These are phyloP conservation scores for Crypturellus undulatus DNA, from an alignment of 2,113 vertebrate genomes.

Conservation along the genomic window DNA sequence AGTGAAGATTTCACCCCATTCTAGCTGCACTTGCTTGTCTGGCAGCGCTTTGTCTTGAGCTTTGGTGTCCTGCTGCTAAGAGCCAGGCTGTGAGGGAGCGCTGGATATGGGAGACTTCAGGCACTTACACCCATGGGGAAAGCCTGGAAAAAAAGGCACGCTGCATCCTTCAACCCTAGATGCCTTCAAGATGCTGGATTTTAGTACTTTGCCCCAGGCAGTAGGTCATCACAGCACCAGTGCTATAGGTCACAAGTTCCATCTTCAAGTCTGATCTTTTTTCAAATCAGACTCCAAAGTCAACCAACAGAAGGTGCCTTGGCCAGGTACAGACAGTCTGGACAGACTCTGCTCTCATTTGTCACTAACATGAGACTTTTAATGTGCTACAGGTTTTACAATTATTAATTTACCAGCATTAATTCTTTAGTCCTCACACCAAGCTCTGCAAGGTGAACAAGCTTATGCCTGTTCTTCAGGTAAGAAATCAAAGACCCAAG, in stretches of 20 bases:
- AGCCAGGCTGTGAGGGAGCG: background rate
- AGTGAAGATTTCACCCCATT: background rate
- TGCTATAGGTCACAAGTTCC: background rate
- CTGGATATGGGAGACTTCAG: background rate
- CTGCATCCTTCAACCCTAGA: background rate
- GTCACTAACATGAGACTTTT: background rate
- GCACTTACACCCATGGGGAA: accelerated
- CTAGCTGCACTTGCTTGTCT: background rate
- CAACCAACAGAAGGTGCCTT: background rate
- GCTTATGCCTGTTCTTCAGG: background rate
- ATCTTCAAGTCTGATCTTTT: background rate
- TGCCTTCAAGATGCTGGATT: background rate
- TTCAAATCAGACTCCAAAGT: background rate
- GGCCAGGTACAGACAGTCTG: background rate
- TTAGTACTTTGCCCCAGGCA: background rate
- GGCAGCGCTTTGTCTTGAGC: background rate
- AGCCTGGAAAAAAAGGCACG: background rate
- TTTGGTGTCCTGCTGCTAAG: background rate
- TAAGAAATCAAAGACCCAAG: conserved; percentile 22
- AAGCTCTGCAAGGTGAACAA: background rate
- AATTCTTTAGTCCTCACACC: conserved; percentile 16
- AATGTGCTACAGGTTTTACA: background rate
- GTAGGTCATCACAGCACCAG: background rate
- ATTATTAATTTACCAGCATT: conserved; percentile 36
- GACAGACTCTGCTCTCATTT: background rate